A percentile compares a stretch with the other conserved stretches of the same genome.
Conservation (phyloP, 2,888 invertebrate genomes). For the Thera obeliscata region DNA sequence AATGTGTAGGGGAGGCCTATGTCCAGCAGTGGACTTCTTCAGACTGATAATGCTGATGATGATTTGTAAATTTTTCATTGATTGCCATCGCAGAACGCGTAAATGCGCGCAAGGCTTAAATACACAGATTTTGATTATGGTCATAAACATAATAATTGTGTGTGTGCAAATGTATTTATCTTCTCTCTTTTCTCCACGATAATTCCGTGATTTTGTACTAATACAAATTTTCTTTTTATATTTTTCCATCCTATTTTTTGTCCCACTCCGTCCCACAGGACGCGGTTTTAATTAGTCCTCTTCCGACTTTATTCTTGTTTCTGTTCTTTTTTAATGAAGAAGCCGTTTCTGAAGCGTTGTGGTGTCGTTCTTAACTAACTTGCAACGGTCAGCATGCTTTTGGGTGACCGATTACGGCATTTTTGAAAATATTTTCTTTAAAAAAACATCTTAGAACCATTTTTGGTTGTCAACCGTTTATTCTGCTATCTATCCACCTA, state of each 20-base stretch:
- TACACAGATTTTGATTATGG: too few relatives aligned
- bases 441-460: neutral
- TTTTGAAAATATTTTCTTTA: neutral
- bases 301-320: constrained; percentile 20
- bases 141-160: too few relatives aligned
- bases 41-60: too few relatives aligned
- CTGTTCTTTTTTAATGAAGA: constrained; percentile 16
- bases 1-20: too few relatives aligned
- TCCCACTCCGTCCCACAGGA: constrained; percentile 12
- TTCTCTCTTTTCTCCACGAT: neutral
- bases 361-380: neutral
- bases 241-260: constrained; percentile 14
- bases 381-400: neutral
- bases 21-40: too few relatives aligned
- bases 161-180: too few relatives aligned
- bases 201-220: neutral
- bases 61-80: too few relatives aligned
- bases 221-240: neutral
- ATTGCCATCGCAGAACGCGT: too few relatives aligned
- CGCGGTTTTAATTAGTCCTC: constrained; percentile 28
- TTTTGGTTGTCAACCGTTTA: too few relatives aligned
- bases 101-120: too few relatives aligned
- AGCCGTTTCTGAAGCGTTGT: neutral
- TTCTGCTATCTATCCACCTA: too few relatives aligned
- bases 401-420: neutral